phyloP scores from a whole-genome alignment of 2,888 invertebrate species.

The Ernsta delagoae region DNA sequence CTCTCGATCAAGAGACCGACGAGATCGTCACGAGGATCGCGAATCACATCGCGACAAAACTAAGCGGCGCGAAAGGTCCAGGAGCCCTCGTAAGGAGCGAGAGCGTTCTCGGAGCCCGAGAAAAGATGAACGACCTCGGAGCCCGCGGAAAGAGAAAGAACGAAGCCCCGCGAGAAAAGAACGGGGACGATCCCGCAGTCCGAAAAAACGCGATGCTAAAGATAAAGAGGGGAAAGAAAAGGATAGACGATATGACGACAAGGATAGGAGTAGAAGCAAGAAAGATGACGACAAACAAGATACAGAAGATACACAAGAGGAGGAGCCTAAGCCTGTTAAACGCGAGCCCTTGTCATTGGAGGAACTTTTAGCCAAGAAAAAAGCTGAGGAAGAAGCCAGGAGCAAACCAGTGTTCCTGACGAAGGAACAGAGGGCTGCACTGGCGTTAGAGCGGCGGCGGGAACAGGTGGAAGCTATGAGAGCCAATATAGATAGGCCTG shows the following conservation, averaged over 20 bases:
- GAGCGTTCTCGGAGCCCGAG: conserved; percentile 67
- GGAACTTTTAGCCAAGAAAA: conserved; percentile 97
- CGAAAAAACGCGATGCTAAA: conserved; percentile 73
- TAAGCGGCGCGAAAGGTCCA: conserved; percentile 71
- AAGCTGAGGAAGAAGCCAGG: conserved; percentile 96
- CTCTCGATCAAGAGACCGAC: conserved; percentile 74
- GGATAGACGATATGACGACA: conserved; percentile 70
- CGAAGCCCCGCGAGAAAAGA: conserved; percentile 61
- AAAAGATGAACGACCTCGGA: conserved; percentile 62
- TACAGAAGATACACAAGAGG: conserved; percentile 70
- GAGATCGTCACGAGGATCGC: conserved; percentile 75
- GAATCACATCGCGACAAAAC: conserved; percentile 71
- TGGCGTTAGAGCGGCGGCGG: conserved; percentile 95
- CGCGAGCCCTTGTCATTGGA: conserved; percentile 97
- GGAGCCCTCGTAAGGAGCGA: conserved; percentile 67
- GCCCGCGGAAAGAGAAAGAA: conserved; percentile 56
- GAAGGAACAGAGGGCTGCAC: conserved; percentile 96
- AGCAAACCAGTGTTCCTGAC: conserved; percentile 99
- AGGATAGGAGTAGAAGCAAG: conserved; percentile 68
- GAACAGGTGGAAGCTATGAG: conserved; percentile 94
- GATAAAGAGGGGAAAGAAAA: conserved; percentile 48
- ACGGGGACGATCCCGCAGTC: conserved; percentile 66
- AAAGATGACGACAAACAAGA: conserved; percentile 63
- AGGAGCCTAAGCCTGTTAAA: conserved; percentile 69
- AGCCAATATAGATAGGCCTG: conserved; percentile 84